phyloP scores from a whole-genome alignment of 1,140 invertebrate genomes.

The Lineus longissimus region DNA sequence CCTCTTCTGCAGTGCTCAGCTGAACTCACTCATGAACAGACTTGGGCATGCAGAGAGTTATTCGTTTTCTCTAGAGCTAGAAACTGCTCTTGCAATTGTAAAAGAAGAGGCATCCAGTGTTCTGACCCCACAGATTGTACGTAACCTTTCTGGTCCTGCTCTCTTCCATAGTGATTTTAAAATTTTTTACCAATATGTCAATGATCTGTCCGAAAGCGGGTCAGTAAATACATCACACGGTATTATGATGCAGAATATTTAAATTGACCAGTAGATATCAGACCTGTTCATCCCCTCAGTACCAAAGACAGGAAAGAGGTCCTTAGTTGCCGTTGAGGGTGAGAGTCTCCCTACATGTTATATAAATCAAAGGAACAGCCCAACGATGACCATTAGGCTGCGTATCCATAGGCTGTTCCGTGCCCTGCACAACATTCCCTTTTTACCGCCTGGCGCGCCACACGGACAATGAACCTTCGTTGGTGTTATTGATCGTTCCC shows the following conservation, averaged over 20 bases:
- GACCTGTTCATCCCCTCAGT: background rate
- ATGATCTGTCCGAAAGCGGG: constrained; percentile 12
- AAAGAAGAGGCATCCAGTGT: constrained; percentile 12
- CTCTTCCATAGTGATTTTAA: constrained; percentile 29
- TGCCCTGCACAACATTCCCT: no score
- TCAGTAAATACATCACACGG: constrained; percentile 25
- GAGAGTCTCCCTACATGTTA: constrained; percentile 17
- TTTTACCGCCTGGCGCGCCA: no score
- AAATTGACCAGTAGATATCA: background rate
- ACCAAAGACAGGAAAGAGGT: background rate
- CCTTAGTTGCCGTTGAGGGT: background rate
- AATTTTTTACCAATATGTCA: constrained; percentile 28
- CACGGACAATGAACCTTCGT: no score
- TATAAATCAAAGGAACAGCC: constrained; percentile 14
- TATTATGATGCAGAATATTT: constrained; percentile 23
- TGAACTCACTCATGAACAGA: constrained; percentile 20
- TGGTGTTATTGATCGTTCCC: no score
- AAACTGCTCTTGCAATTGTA: constrained; percentile 15
- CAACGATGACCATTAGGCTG: background rate
- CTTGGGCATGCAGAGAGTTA: constrained; percentile 23
- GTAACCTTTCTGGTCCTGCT: constrained; percentile 11
- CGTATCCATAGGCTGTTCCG: no score
- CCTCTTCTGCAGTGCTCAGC: constrained; percentile 17
- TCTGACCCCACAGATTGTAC: constrained; percentile 17
- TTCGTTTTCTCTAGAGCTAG: constrained; percentile 21